These are phyloP conservation scores for Myotis pilosus DNA, from an alignment of 2,797 vertebrate genomes.

Conservation along the genomic window DNA sequence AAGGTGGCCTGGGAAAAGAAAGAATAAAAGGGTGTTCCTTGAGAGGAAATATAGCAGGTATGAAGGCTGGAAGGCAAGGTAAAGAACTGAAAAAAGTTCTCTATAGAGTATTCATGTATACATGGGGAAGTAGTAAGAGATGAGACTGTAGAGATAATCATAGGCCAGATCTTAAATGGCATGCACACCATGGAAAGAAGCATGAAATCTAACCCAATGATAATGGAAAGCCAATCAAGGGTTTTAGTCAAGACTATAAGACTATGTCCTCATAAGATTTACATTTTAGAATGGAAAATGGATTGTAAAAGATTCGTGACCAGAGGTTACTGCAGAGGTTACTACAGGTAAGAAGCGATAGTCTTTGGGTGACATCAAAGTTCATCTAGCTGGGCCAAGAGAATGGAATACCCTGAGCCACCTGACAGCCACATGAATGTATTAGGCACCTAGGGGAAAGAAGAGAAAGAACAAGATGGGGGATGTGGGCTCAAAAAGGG, in stretches of 20 bases:
- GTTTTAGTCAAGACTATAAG: not conserved
- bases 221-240: not conserved
- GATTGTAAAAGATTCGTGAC: not conserved
- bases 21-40: not conserved
- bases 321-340: not conserved
- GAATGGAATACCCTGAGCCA: not conserved
- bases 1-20: not conserved
- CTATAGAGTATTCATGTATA: not conserved
- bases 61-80: not conserved
- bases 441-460: not conserved
- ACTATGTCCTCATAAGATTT: not conserved
- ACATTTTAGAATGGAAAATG: slow-evolving; percentile 2
- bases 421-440: not conserved
- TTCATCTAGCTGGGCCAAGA: not conserved
- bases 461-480: not conserved
- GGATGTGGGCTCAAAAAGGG: not conserved
- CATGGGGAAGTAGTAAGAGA: not conserved
- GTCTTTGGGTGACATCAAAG: not conserved
- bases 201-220: not conserved
- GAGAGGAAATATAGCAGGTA: not conserved
- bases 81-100: not conserved
- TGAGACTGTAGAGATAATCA: not conserved
- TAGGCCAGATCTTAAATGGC: not conserved
- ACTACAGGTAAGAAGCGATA: not conserved
- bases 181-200: not conserved